These are phyloP conservation scores for Sinotaia quadrata DNA, from an alignment of 2,888 invertebrate genomes.

Conservation along the genomic window DNA sequence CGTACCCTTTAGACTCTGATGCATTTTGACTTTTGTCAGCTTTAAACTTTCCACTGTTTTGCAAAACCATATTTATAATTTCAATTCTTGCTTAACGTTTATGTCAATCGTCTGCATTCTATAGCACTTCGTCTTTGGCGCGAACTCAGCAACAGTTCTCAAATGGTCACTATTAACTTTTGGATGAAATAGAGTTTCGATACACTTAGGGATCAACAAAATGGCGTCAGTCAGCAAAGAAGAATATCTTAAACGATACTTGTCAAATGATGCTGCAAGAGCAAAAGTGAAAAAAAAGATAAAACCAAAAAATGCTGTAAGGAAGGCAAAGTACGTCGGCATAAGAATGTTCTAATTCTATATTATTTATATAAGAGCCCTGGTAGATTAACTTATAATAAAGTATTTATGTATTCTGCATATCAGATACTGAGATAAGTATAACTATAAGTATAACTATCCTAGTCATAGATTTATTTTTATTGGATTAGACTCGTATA, in stretches of 20 bases:
- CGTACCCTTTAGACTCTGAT: constrained; percentile 37
- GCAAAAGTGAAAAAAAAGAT: constrained; percentile 61
- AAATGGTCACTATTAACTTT: too few relatives aligned
- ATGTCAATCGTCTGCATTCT: constrained; percentile 15
- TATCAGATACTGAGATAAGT: too few relatives aligned
- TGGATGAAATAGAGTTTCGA: too few relatives aligned
- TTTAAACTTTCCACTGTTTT: constrained; percentile 77
- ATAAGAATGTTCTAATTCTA: too few relatives aligned
- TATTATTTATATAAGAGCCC: too few relatives aligned
- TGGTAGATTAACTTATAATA: too few relatives aligned
- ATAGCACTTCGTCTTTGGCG: constrained; percentile 45
- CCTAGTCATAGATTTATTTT: too few relatives aligned
- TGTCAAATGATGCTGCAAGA: constrained; percentile 49
- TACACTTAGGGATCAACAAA: too few relatives aligned
- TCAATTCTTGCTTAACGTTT: constrained; percentile 9
- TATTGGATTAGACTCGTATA: too few relatives aligned
- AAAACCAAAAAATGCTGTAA: constrained; percentile 22
- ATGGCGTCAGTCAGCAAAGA: constrained; percentile 74
- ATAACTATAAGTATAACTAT: too few relatives aligned
- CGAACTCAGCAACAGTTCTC: too few relatives aligned
- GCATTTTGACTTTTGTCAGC: constrained; percentile 68
- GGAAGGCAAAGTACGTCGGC: constrained; percentile 27
- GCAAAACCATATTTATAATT: constrained; percentile 74
- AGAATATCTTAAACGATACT: constrained; percentile 71
- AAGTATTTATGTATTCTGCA: too few relatives aligned